Base-by-base conservation (phyloP, 1,140 invertebrate species). In the Plutomurus gul region DNA sequence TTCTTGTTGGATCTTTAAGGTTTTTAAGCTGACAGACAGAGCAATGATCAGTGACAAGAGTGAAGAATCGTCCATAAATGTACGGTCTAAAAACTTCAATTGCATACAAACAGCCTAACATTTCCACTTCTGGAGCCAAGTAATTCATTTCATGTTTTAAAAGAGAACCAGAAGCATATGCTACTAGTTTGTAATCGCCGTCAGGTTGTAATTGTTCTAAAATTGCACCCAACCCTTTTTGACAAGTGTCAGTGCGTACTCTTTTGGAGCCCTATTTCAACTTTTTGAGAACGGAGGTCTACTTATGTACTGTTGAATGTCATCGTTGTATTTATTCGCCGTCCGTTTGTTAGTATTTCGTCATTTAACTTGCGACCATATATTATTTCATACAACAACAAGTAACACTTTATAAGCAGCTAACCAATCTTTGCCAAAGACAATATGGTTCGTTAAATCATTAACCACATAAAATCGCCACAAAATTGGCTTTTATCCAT, bases 1-100 rank as follows among this genome's bases (percentile, higher is more conserved):
- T 76, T 18, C 47, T 13, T 7, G 22, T 56, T 18, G 77, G 39
- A 8, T 56, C 18, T 77, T 77, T 77, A 6, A 51, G 5, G 3
- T 84, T 84, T 20, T 84, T 75, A 5, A 90, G 82, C 85, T 86
- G 89, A 37, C 81, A 79, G 4, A 89, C 77, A 0, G 87, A 85
- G 81, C 84, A 83, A 81, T 90, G 87, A 80, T 90, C 88, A 1
- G 87, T 90, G 4, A 86, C 51, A 1, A 90, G 84, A 27, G 79
- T 87, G 79, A 90, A 90, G 4, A 47, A 16, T 37, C 5, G 70
- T 25, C 72, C 33, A n/a, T 75, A 43, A 78, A 87, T 16, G 81
- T 86, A 88, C 4, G 80, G 76, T 30, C 84, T 74, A 76, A 87
- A 87, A 36, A 86, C 84, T 74, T 86, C 81, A 56, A 85, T 78